A percentile compares a stretch with the other conserved stretches of the same genome.
Conservation (phyloP, 2,888 invertebrate genomes). For the Polymixis flavicincta region DNA sequence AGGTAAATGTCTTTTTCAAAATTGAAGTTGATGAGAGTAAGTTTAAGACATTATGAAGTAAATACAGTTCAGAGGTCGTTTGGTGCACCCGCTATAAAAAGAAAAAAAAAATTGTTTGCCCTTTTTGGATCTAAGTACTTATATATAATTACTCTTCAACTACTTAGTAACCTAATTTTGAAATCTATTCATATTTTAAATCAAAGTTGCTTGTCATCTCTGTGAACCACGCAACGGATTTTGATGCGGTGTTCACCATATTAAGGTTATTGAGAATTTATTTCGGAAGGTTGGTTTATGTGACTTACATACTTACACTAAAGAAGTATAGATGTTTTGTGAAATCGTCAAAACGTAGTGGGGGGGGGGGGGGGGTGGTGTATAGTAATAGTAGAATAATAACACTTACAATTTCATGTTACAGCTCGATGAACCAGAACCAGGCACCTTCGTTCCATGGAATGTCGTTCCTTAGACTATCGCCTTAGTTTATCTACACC, state of each 20-base stretch:
- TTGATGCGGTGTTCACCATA: not conserved
- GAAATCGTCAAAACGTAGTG: not conserved
- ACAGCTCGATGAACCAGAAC: constrained; percentile 90
- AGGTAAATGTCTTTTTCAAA: constrained; percentile 87
- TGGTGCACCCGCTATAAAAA: no score
- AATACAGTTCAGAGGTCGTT: not conserved
- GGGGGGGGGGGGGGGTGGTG: not conserved
- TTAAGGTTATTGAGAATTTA: not conserved
- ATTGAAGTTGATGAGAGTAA: not conserved
- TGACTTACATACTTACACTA: no score
- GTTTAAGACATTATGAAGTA: not conserved
- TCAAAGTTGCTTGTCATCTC: not conserved
- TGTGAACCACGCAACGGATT: not conserved
- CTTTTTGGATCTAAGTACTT: not conserved
- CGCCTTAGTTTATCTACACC: constrained; percentile 69
- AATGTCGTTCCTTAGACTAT: constrained; percentile 88
- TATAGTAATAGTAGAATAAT: not conserved
- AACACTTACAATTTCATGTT: constrained; percentile 68
- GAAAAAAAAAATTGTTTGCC: not conserved
- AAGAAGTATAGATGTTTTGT: not conserved
- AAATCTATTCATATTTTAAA: not conserved
- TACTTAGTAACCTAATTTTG: no score
- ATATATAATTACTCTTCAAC: not conserved
- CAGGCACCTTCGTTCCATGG: constrained; percentile 92
- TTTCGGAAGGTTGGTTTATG: not conserved